Evolutionary conservation across 2,113 vertebrate genomes (phyloP), one percentile per base, ranked within the genome.

Genomic region (Columba janthina): DNA sequence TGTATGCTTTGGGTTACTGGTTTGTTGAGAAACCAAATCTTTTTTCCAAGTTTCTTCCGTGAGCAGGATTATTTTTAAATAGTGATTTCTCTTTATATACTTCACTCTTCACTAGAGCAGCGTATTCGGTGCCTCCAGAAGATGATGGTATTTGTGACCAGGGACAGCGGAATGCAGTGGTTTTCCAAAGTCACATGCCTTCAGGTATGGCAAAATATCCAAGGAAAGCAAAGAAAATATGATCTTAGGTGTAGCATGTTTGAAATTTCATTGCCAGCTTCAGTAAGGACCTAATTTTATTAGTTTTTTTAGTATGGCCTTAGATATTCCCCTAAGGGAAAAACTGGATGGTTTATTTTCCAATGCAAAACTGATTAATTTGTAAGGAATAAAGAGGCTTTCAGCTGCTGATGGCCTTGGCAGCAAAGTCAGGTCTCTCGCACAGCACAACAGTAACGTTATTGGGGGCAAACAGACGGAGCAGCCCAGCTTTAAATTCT

Each of bases 1-100:
- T 86, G 82, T 76, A 29, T 56, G 54, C 72, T 88, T 90, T 95
- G 61, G 71, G 86, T 93, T 75, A 60, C 20, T 56, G 56, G 53
- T 57, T 87, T 91, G 60, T 56, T 95, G 88, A 93, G 72, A 92
- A 97, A 92, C 95, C 77, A 70, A 26, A 91, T 70, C 70, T 85
- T 76, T 73, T 77, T 84, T 86, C 85, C 75, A 95, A 89, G 67
- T 60, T 79, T 66, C 78, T 72, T 81, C 90, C 0, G 0, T 28
- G 53, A 93, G 31, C 3, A 2, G 36, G 31, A 66, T 73, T 79
- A 66, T 70, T 93, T 95, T 81, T 13, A 92, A 86, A 90, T 56
- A n/a, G 53, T 50, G 53, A 65, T 67, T 90, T 90, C 40, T 89
- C 51, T 75, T 89, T 46, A 69, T 56, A 71, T 48, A 56, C 64